These are phyloP conservation scores for Hoplostethus mediterraneus DNA, from an alignment of 2,797 vertebrate species.

Conservation along the genomic window DNA sequence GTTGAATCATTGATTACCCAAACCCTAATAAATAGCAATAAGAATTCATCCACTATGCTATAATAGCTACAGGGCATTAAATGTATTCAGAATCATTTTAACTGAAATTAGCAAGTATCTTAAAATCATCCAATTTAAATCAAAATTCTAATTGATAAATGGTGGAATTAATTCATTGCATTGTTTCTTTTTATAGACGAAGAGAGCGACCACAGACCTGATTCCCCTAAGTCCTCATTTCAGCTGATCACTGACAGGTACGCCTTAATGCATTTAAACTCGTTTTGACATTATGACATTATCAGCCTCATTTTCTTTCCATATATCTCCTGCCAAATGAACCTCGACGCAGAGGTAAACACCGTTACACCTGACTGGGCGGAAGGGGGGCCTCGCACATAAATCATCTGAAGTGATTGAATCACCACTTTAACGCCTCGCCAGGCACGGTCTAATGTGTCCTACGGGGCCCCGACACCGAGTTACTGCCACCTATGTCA, in stretches of 20 bases:
- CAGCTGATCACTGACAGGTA: constrained; percentile 96
- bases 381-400: constrained; percentile 60
- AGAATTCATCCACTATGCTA: neutral
- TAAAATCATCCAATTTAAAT: neutral
- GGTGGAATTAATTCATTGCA: no score
- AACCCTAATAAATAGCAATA: neutral
- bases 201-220: constrained; percentile 90
- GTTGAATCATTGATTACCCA: neutral
- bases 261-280: constrained; percentile 58
- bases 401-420: constrained; percentile 75
- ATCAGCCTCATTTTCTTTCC: constrained; percentile 42
- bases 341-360: constrained; percentile 68
- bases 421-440: constrained; percentile 78
- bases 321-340: constrained; percentile 58
- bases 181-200: constrained; percentile 83
- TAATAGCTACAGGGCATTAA: neutral
- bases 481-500: constrained; percentile 70
- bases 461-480: constrained; percentile 40
- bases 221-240: constrained; percentile 94
- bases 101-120: neutral
- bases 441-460: constrained; percentile 70
- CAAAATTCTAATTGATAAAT: no score
- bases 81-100: neutral
- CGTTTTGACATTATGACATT: constrained; percentile 50
- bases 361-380: constrained; percentile 68